These are phyloP conservation scores for Heliconius hermathena DNA, from an alignment of 1,140 invertebrate species.

Conservation along the genomic window DNA sequence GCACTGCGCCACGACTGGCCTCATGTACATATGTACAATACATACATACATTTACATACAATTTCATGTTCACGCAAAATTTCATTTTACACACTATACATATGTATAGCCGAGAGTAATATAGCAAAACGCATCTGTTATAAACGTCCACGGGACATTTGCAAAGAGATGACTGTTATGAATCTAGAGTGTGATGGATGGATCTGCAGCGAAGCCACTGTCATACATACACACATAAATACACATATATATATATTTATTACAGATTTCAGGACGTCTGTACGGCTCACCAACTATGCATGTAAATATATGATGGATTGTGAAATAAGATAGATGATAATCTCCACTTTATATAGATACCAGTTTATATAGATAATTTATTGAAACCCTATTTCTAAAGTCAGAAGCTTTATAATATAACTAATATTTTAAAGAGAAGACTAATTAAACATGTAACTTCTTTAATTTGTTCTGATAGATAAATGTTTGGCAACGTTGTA, in stretches of 20 bases:
- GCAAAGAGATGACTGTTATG: conserved; percentile 70
- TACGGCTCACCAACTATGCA: conserved; percentile 30
- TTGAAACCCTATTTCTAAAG: background rate
- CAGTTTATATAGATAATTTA: background rate
- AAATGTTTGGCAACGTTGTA: conserved; percentile 18
- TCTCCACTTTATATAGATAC: background rate
- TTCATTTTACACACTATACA: background rate
- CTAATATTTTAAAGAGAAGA: background rate
- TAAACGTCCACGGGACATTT: conserved; percentile 63
- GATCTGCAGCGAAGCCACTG: conserved; percentile 53
- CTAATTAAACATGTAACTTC: conserved; percentile 15
- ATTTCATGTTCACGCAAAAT: background rate
- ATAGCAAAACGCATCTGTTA: conserved; percentile 64
- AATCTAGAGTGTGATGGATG: conserved; percentile 74
- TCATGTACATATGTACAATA: too few species aligned
- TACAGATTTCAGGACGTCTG: conserved; percentile 42
- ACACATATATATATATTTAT: conserved; percentile 41
- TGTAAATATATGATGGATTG: conserved; percentile 36
- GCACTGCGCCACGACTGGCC: too few species aligned
- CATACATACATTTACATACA: background rate
- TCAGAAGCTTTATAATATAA: conserved; percentile 1
- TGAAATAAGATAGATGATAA: conserved; percentile 25
- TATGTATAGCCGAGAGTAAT: conserved; percentile 22
- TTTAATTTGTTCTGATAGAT: conserved; percentile 19
- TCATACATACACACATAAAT: conserved; percentile 16